phyloP scores from a whole-genome alignment of 2,888 invertebrate genomes.

The Ypsolopha sequella region DNA sequence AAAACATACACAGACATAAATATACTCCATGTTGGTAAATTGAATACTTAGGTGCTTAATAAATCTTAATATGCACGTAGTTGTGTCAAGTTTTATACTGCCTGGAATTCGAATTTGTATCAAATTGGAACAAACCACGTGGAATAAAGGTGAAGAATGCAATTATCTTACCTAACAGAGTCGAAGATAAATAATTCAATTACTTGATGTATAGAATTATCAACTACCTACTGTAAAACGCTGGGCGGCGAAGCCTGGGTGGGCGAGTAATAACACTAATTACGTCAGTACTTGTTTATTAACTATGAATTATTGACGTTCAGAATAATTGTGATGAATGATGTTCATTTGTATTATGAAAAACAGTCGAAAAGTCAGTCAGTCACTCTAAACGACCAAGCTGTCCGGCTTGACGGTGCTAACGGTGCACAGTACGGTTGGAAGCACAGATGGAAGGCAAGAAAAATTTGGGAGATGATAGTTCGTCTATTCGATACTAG shows the following conservation, averaged over 20 bases:
- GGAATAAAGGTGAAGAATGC: slow-evolving; percentile 44
- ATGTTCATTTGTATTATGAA: slow-evolving; percentile 13
- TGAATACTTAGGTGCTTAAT: no score
- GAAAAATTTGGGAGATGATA: slow-evolving; percentile 17
- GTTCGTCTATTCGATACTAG: slow-evolving; percentile 39
- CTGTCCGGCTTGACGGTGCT: no score
- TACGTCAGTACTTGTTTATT: slow-evolving; percentile 58
- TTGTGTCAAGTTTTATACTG: no score
- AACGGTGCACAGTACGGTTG: no score
- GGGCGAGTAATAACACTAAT: slow-evolving; percentile 64
- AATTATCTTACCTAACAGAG: slow-evolving; percentile 34
- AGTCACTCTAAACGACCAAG: no score
- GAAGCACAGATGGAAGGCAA: no score
- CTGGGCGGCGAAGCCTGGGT: slow-evolving; percentile 31
- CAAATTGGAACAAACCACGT: slow-evolving; percentile 16
- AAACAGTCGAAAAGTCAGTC: no score
- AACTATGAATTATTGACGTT: slow-evolving; percentile 57
- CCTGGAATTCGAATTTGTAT: neutral
- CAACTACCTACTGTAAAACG: slow-evolving; percentile 2
- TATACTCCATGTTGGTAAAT: no score
- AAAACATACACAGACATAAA: no score
- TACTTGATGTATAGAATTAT: slow-evolving; percentile 16
- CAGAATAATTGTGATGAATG: slow-evolving; percentile 25
- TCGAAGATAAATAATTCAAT: slow-evolving; percentile 57
- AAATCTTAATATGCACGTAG: no score